A percentile compares a stretch with the other conserved stretches of the same genome.
Evolutionary conservation across 2,113 vertebrate species (phyloP).

Genomic region (Ochotona curzoniae): DNA sequence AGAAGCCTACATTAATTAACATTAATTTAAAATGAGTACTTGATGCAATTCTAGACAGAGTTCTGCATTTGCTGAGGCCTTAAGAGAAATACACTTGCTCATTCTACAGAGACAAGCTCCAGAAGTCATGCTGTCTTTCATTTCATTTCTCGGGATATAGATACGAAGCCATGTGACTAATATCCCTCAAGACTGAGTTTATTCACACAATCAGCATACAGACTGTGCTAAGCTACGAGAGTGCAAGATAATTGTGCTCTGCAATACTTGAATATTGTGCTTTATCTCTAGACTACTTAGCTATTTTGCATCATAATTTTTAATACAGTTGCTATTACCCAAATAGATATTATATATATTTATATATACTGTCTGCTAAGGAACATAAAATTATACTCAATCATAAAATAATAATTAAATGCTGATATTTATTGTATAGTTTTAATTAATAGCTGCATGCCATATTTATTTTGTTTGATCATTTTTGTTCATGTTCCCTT

Average conservation of each 20-base stretch:
- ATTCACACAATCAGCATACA: not conserved
- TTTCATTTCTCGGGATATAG: not conserved
- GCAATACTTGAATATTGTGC: not conserved
- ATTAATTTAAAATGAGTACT: not conserved
- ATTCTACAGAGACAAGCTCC: not conserved
- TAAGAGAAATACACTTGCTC: not conserved
- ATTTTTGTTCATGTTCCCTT: not conserved
- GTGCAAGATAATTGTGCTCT: not conserved
- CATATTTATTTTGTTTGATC: constrained; percentile 2
- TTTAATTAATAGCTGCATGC: not conserved
- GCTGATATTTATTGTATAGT: not conserved
- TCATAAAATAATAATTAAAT: not conserved
- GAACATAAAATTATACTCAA: not conserved
- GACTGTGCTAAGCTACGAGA: not conserved
- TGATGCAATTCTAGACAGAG: not conserved
- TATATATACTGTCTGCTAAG: not conserved
- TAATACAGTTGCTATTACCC: not conserved
- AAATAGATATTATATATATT: not conserved
- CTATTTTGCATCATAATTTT: not conserved
- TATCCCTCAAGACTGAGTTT: not conserved
- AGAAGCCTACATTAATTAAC: not conserved
- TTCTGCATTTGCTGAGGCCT: not conserved
- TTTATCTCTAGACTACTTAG: not conserved
- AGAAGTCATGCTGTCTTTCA: not conserved
- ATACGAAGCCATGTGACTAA: not conserved